These are phyloP conservation scores for Colinus virginianus DNA, from an alignment of 2,113 vertebrate species.

Conservation along the genomic window DNA sequence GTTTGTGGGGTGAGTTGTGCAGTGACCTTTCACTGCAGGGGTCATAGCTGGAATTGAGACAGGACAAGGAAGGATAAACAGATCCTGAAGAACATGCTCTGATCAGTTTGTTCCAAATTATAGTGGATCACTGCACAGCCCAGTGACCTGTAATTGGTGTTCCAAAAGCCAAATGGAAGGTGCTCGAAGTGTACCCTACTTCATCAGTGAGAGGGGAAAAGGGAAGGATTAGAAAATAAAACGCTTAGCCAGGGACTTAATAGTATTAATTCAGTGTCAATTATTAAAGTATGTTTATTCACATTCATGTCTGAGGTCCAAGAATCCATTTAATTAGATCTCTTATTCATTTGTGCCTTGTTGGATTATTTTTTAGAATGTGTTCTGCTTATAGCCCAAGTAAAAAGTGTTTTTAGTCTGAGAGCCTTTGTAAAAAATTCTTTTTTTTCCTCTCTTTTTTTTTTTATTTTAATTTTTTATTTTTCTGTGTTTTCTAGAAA, in stretches of 20 bases:
- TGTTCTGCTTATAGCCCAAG: neutral
- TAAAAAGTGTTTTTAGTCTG: neutral
- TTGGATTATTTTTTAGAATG: neutral
- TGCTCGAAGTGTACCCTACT: neutral
- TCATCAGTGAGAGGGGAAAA: neutral
- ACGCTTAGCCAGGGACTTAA: neutral
- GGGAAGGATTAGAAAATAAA: neutral
- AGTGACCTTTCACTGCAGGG: neutral
- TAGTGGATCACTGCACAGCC: neutral
- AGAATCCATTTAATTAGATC: neutral
- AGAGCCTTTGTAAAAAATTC: neutral
- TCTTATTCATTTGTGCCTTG: neutral
- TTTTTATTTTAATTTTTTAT: neutral
- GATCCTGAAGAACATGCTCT: neutral
- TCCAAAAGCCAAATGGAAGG: neutral
- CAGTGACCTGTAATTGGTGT: neutral
- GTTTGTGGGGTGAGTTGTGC: neutral
- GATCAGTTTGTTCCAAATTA: neutral
- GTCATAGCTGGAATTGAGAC: neutral
- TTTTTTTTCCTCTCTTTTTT: too few relatives aligned
- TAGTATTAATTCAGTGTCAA: neutral
- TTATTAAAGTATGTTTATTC: neutral
- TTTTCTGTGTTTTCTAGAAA: slow-evolving; percentile 63
- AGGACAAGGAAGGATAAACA: neutral
- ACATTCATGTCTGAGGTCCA: neutral